Evolutionary conservation across 2,113 vertebrate genomes (phyloP), one percentile per base, ranked within the genome.

Genomic region (Ranitomeya variabilis): DNA sequence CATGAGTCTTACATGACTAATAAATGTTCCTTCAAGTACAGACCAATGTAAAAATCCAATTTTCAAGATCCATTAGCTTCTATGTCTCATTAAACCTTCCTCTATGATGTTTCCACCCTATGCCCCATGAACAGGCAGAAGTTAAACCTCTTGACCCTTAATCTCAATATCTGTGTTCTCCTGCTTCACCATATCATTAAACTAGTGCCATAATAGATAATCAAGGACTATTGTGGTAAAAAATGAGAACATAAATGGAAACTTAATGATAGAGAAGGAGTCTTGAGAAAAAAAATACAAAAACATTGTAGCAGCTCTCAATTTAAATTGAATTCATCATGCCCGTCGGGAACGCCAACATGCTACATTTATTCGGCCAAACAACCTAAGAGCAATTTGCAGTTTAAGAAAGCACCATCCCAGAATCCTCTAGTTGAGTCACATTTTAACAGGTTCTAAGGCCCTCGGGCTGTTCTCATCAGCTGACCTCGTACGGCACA

Each of bases 401-500:
- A 71, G 80, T 60, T 87, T 59, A 80, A 81, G 52, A 62, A 59
- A 51, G 21, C 57, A 21, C n/a, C n/a, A 26, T 84, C 80, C 87
- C 81, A 83, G 59, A 78, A 89, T 89, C 81, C 81, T 84, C 71
- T 66, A 59, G 73, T 81, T 57, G 71, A 89, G 74, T 62, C 37
- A 55, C 4, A 88, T 83, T 54, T 78, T 57, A 84, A 57, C 80
- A 55, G 71, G 57, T 78, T 89, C 19, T 60, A 69, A 15, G 69
- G 71, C 80, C 87, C 81, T 10, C 8, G 51, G 87, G 80, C 87
- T 79, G 64, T 64, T 60, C 80, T 62, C 37, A 26, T 51, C 57
- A 52, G 69, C 54, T 18, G 64, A 18, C 62, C 77, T 23, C 19
- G 31, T 69, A 45, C 64, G 19, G 31, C 31, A 76, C 80, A 62